A percentile compares a stretch with the other conserved stretches of the same genome.
These are phyloP conservation scores for Elephantulus edwardii DNA, from an alignment of 2,113 vertebrate genomes.

Conservation along the genomic window DNA sequence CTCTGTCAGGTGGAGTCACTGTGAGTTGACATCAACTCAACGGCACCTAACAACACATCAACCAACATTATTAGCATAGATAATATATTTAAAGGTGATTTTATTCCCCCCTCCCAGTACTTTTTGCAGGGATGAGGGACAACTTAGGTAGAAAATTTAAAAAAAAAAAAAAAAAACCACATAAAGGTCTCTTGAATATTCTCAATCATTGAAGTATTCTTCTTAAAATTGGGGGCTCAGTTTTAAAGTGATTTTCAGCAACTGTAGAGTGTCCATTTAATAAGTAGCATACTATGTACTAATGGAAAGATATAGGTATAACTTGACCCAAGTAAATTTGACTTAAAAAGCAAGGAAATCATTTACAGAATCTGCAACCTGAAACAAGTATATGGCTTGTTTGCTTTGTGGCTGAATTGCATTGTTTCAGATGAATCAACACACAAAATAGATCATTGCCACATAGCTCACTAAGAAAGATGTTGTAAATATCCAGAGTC, in stretches of 20 bases:
- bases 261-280: not conserved
- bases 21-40: no score
- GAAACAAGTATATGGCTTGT: not conserved
- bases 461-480: not conserved
- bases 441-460: not conserved
- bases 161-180: not conserved
- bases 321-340: slow-evolving; percentile 20
- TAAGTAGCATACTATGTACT: not conserved
- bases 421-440: not conserved
- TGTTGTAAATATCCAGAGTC: not conserved
- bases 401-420: not conserved
- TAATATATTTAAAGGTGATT: not conserved
- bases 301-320: slow-evolving; percentile 10
- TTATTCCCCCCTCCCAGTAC: not conserved
- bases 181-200: not conserved
- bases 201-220: not conserved
- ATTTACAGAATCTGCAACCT: not conserved
- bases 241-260: not conserved
- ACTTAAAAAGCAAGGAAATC: slow-evolving; percentile 25
- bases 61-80: no score
- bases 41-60: no score
- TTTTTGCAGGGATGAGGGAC: no score
- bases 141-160: not conserved
- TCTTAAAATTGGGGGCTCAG: not conserved
- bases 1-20: not conserved